Evolutionary conservation across 2,888 invertebrate genomes (phyloP).

Genomic region (Embidobia sp.): DNA sequence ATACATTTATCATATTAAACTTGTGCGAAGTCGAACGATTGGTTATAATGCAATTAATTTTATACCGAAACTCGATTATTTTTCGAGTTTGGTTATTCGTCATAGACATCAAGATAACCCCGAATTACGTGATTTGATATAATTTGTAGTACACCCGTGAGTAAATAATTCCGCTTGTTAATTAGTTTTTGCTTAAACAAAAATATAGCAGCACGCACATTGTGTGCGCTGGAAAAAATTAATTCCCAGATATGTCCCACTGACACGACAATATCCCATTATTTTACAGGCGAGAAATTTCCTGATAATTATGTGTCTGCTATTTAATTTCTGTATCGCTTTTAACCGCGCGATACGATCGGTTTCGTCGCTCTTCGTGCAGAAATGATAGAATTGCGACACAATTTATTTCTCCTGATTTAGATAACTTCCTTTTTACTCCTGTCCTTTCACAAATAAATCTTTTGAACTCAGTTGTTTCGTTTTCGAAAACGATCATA

Average conservation of each 20-base stretch:
- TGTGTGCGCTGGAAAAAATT: conserved; percentile 16
- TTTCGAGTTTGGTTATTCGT: too few species aligned
- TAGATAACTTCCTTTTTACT: conserved; percentile 21
- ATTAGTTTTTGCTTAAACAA: too few species aligned
- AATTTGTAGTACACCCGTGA: too few species aligned
- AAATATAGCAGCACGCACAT: background rate
- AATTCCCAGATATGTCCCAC: conserved; percentile 16
- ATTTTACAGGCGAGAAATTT: conserved; percentile 14
- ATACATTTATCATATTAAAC: too few species aligned
- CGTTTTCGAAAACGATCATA: too few species aligned
- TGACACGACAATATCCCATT: conserved; percentile 15
- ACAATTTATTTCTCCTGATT: conserved; percentile 29
- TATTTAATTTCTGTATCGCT: conserved; percentile 30
- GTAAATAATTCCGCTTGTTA: too few species aligned
- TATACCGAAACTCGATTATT: too few species aligned
- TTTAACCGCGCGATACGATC: conserved; percentile 12
- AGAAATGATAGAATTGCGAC: conserved; percentile 30
- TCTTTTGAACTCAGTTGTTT: conserved; percentile 6
- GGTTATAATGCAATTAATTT: too few species aligned
- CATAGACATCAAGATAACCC: too few species aligned
- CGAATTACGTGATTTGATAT: too few species aligned
- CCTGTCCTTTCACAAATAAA: conserved; percentile 11
- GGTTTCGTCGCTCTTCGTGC: conserved; percentile 13
- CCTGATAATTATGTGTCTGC: conserved; percentile 27
- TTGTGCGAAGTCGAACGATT: too few species aligned